Evolutionary conservation across 2,797 vertebrate genomes (phyloP).

Genomic region (Pseudopleuronectes americanus): DNA sequence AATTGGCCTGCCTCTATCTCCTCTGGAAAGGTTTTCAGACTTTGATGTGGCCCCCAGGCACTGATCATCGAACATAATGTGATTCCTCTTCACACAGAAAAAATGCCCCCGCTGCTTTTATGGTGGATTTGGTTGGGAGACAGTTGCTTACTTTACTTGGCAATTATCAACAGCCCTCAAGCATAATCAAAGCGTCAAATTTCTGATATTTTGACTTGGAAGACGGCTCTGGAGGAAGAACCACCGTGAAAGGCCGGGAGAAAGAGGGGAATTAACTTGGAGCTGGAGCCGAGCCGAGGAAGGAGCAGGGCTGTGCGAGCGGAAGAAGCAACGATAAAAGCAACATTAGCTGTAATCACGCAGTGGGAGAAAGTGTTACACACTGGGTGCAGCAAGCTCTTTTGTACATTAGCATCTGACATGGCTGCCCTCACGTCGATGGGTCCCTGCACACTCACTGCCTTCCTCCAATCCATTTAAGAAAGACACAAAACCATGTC

Average conservation of each 20-base stretch:
- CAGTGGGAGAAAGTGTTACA: conserved; percentile 57
- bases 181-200: conserved; percentile 62
- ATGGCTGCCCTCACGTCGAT: conserved; percentile 40
- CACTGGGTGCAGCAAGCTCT: conserved; percentile 46
- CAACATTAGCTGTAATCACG: conserved; percentile 69
- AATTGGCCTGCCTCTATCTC: conserved; percentile 80
- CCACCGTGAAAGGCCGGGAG: conserved; percentile 21
- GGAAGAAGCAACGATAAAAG: conserved; percentile 62
- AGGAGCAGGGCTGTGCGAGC: conserved; percentile 13
- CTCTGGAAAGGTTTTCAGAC: conserved; percentile 79
- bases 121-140: conserved; percentile 47
- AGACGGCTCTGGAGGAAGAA: conserved; percentile 47
- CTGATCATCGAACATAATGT: conserved; percentile 86
- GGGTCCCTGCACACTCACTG: conserved; percentile 6
- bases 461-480: conserved; percentile 13
- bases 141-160: conserved; percentile 57
- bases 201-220: conserved; percentile 57
- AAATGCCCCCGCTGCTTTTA: conserved; percentile 55
- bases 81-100: conserved; percentile 81
- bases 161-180: conserved; percentile 67
- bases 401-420: conserved; percentile 54
- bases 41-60: conserved; percentile 87
- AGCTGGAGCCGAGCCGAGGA: conserved; percentile 35
- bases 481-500: not conserved
- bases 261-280: conserved; percentile 47